Percentiles rank a stretch among this genome's conserved stretches.
Evolutionary conservation across 2,113 vertebrate species (phyloP).

Genomic region (Otolemur garnettii): DNA sequence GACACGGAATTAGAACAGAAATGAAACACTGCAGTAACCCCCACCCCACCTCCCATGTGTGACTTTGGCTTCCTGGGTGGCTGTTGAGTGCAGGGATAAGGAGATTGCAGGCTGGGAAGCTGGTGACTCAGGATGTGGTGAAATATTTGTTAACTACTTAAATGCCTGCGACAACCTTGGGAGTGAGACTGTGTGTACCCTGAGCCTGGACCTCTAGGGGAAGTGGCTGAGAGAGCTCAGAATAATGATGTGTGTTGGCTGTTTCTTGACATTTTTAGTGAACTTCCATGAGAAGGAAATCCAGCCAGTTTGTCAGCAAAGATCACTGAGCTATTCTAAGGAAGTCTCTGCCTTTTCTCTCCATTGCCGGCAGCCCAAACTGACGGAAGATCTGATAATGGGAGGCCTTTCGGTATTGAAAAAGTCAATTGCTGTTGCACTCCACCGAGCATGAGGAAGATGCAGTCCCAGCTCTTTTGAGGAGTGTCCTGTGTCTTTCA

Average conservation of each 20-base stretch:
- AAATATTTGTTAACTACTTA: background rate
- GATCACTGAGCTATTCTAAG: background rate
- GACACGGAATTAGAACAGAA: background rate
- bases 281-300: background rate
- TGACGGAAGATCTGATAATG: background rate
- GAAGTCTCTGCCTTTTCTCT: background rate
- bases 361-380: background rate
- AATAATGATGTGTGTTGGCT: background rate
- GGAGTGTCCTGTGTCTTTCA: background rate
- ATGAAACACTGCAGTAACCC: background rate
- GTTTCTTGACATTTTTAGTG: conserved; percentile 31
- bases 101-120: background rate
- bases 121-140: background rate
- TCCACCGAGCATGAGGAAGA: background rate
- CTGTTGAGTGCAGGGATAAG: background rate
- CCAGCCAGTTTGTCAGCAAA: conserved; percentile 1
- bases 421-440: background rate
- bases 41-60: background rate
- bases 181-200: background rate
- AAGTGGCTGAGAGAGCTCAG: conserved; percentile 32
- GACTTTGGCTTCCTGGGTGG: background rate
- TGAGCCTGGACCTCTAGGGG: background rate
- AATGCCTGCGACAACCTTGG: background rate
- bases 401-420: background rate
- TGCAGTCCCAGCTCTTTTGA: background rate